These are phyloP conservation scores for Ptychobarbus kaznakovi DNA, from an alignment of 2,797 vertebrate species.

Conservation along the genomic window DNA sequence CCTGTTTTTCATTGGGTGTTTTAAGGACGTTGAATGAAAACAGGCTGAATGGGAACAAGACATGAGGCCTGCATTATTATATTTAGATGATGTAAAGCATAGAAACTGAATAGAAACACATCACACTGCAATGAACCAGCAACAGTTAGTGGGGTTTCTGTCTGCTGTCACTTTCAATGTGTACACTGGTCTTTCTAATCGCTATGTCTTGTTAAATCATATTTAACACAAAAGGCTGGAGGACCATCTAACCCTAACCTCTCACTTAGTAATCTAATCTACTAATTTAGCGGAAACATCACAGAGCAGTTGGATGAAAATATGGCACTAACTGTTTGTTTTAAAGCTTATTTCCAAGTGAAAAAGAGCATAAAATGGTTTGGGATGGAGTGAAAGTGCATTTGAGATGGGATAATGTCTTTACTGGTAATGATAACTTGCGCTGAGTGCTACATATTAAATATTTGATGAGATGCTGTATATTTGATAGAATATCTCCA, in stretches of 20 bases:
- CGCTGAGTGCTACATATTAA: conserved; percentile 21
- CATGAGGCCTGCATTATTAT: neutral
- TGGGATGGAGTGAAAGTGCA: neutral
- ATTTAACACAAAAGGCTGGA: conserved; percentile 1
- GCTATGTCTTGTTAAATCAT: conserved; percentile 14
- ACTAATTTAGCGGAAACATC: neutral
- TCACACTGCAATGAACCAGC: neutral
- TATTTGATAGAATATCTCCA: conserved; percentile 24
- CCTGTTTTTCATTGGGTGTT: neutral
- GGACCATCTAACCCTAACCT: neutral
- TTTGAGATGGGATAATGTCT: conserved; percentile 24
- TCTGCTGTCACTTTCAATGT: neutral
- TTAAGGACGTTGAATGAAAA: neutral
- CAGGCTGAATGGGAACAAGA: neutral
- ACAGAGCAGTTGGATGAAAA: neutral
- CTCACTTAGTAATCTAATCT: neutral
- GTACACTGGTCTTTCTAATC: neutral
- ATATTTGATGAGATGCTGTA: conserved; percentile 38
- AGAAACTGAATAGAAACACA: neutral
- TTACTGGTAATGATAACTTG: conserved; percentile 39
- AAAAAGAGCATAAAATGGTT: neutral
- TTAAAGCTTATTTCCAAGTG: neutral
- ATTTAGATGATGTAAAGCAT: neutral
- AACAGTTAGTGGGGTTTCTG: neutral
- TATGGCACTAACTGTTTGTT: conserved; percentile 6